Base-by-base conservation (phyloP, 1,140 invertebrate species). In the Dreissena rostriformis region DNA sequence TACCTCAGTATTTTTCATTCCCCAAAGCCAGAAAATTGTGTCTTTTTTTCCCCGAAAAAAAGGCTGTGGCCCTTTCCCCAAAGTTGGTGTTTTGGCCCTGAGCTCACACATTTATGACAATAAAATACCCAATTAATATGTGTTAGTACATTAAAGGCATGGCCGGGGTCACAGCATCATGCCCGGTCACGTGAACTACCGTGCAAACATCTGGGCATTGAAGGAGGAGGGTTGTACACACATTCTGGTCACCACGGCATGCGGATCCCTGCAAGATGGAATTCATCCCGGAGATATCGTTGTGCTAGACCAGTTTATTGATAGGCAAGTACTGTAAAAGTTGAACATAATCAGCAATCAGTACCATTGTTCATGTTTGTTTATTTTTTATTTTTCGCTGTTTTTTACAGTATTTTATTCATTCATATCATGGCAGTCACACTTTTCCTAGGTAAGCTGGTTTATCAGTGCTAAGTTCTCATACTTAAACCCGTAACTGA, bases 151-250 rank as follows among this genome's bases (percentile, higher is more conserved):
- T 89, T 92, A 19, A 83, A 96, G 98, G 88, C 99, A 99, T 95
- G 98, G 98, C 2, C 94, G 96, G 57, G 96, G 96, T 71, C 98
- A 99, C 92, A 94, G 94, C 68, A 95, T 97, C 52, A 96, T 95
- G 92, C 98, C 98, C 0, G 96, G 95, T 24, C 95, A 96, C 88
- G 95, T 99, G 0, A 99, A 99, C 93, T 99, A 99, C 93, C 95
- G 98, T 83, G 99, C 98, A 5, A 99, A 99, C 92, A 96, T 99
- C 67, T 98, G 97, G 96, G 98, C 98, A 0, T 93, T 99, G 73
- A 96, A 97, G 86, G 90, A 96, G 77, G 94, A 95, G 73, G 97
- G 98, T 0, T 99, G 98, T 91, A 99, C 97, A 0, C 98, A 99
- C 92, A 93, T 99, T 12, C 94, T 99, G 75, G 98, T 97, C 4